Evolutionary conservation across 2,797 vertebrate species (phyloP).

Genomic region (Ceryle rudis): DNA sequence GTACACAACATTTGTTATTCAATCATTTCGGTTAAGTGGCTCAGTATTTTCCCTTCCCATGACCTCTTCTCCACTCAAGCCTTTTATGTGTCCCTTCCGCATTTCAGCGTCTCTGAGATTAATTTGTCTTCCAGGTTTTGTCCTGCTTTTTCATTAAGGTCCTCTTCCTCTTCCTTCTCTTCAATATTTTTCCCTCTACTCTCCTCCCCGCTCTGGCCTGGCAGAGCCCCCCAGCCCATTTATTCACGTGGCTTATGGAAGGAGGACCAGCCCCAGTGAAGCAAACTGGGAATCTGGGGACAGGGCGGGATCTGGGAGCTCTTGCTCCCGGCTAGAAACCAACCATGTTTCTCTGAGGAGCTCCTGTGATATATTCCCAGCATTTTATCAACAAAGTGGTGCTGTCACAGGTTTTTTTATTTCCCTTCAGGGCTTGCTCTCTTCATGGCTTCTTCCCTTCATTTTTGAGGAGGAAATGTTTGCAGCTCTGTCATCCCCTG

Average conservation of each 20-base stretch:
- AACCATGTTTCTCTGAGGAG: not conserved
- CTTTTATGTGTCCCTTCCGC: not conserved
- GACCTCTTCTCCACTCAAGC: constrained; percentile 36
- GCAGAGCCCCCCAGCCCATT: not conserved
- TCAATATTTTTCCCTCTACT: not conserved
- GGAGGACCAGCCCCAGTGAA: not conserved
- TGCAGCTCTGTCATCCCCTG: not conserved
- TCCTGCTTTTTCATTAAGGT: not conserved
- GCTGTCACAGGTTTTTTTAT: constrained; percentile 41
- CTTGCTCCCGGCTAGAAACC: not conserved
- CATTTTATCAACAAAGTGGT: constrained; percentile 25
- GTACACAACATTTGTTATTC: constrained; percentile 19
- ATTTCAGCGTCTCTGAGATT: not conserved
- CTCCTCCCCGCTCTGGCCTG: rapidly evolving
- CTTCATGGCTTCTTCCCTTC: constrained; percentile 25
- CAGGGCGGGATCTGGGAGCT: not conserved
- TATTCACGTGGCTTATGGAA: not conserved
- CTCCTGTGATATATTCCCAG: constrained; percentile 1
- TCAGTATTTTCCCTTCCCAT: constrained; percentile 37
- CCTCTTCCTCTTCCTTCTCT: not conserved
- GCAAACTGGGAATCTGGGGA: not conserved
- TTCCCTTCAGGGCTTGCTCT: constrained; percentile 6
- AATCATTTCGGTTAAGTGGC: constrained; percentile 1
- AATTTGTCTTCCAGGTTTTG: constrained; percentile 35
- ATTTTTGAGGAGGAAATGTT: constrained; percentile 51